phyloP scores from a whole-genome alignment of 2,113 vertebrate species.

The Pagrus major region DNA sequence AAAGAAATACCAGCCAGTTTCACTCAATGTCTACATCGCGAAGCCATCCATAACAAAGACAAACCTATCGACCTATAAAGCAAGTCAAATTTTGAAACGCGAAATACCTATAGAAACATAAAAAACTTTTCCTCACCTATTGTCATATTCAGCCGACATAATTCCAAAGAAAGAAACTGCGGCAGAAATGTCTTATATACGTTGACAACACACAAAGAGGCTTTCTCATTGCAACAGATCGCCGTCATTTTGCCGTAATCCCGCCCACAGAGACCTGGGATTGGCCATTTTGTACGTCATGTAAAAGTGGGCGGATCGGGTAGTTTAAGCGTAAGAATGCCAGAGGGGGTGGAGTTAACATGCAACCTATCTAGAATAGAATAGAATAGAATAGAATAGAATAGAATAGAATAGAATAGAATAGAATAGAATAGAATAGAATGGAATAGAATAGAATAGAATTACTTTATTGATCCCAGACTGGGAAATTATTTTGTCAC shows the following conservation, averaged over 20 bases:
- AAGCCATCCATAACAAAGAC: not conserved
- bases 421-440: too few relatives aligned
- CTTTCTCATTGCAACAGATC: slow-evolving; percentile 70
- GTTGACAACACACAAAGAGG: slow-evolving; percentile 45
- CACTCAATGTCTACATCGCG: not conserved
- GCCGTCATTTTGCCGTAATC: slow-evolving; percentile 67
- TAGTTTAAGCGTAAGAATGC: not conserved
- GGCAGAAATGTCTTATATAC: slow-evolving; percentile 83
- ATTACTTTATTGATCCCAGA: too few relatives aligned
- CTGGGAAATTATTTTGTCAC: too few relatives aligned
- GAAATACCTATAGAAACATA: not conserved
- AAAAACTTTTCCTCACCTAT: slow-evolving; percentile 78
- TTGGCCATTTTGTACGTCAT: slow-evolving; percentile 49
- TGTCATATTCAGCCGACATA: slow-evolving; percentile 87
- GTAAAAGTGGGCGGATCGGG: slow-evolving; percentile 17
- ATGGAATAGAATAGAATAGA: too few relatives aligned
- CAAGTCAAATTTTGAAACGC: accelerated
- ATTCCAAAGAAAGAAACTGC: slow-evolving; percentile 83
- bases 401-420: too few relatives aligned
- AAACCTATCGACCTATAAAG: accelerated
- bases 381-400: too few relatives aligned
- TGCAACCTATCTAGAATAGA: too few relatives aligned
- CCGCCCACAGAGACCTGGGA: slow-evolving; percentile 47
- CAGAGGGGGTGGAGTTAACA: not conserved
- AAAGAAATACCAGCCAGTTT: not conserved